Conservation (phyloP, 92 coral and sea anemone species). For the Epizoanthus scotinus region DNA sequence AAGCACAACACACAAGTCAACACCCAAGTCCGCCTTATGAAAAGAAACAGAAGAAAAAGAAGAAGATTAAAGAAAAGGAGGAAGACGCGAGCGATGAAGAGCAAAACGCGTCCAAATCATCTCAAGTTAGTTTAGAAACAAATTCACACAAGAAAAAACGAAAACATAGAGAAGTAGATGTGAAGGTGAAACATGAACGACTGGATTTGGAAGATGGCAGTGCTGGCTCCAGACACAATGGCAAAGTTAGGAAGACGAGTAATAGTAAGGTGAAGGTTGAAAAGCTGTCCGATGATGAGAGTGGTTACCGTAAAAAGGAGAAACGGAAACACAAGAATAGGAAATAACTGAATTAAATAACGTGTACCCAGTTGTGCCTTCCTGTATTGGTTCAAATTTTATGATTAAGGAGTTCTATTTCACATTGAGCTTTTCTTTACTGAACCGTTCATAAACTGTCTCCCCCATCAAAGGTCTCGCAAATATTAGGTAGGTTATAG, state of each 20-base stretch:
- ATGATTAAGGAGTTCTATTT: too few relatives aligned
- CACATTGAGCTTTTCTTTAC: too few relatives aligned
- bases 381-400: too few relatives aligned
- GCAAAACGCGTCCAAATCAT: neutral
- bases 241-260: neutral
- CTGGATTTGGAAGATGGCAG: neutral
- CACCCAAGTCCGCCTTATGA: neutral
- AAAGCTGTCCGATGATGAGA: neutral
- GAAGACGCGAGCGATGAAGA: neutral
- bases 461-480: too few relatives aligned
- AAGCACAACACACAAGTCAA: neutral
- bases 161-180: neutral
- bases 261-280: neutral
- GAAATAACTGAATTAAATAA: neutral
- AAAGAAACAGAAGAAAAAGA: neutral
- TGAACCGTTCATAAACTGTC: too few relatives aligned
- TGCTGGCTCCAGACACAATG: neutral
- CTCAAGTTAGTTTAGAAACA: neutral
- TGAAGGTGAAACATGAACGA: neutral
- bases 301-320: neutral
- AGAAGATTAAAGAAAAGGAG: neutral
- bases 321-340: neutral
- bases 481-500: too few relatives aligned
- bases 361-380: too few relatives aligned
- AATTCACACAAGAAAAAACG: slow-evolving; percentile 1